phyloP scores from a whole-genome alignment of 1,140 invertebrate species.

The Yoshiicerus persimilis region DNA sequence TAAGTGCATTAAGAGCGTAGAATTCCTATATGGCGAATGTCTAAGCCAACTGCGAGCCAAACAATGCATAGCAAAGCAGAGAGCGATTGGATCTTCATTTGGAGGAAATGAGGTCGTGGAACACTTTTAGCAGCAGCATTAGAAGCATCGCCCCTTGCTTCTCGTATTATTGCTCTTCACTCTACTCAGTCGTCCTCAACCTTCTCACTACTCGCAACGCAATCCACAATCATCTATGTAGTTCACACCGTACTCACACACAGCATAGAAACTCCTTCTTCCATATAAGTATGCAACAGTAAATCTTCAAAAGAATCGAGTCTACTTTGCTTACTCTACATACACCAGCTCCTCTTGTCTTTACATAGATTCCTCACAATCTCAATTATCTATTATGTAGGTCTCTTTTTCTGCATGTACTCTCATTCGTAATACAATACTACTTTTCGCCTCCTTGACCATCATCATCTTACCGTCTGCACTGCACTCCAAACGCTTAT shows the following conservation, averaged over 20 bases:
- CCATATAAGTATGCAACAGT: background rate
- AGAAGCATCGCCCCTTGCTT: background rate
- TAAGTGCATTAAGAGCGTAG: too few relatives aligned
- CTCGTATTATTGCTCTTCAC: background rate
- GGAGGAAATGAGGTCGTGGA: conserved; percentile 40
- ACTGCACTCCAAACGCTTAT: too few relatives aligned
- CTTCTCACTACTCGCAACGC: conserved; percentile 9
- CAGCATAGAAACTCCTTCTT: background rate
- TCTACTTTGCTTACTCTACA: background rate
- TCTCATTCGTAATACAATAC: conserved; percentile 6
- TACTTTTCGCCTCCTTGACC: conserved; percentile 21
- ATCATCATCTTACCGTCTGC: background rate
- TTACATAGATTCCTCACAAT: background rate
- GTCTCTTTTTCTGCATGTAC: conserved; percentile 12
- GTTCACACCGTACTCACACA: background rate
- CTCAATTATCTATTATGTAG: conserved; percentile 12
- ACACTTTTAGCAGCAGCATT: conserved; percentile 37
- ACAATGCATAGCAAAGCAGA: background rate
- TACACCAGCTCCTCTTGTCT: background rate
- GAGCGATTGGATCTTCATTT: conserved; percentile 25
- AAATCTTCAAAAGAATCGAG: background rate
- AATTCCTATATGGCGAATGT: background rate
- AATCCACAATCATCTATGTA: background rate
- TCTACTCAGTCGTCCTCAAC: conserved; percentile 35
- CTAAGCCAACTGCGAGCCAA: background rate